Evolutionary conservation across 2,113 vertebrate genomes (phyloP), one percentile per base, ranked within the genome.

Genomic region (Serilophus lunatus): DNA sequence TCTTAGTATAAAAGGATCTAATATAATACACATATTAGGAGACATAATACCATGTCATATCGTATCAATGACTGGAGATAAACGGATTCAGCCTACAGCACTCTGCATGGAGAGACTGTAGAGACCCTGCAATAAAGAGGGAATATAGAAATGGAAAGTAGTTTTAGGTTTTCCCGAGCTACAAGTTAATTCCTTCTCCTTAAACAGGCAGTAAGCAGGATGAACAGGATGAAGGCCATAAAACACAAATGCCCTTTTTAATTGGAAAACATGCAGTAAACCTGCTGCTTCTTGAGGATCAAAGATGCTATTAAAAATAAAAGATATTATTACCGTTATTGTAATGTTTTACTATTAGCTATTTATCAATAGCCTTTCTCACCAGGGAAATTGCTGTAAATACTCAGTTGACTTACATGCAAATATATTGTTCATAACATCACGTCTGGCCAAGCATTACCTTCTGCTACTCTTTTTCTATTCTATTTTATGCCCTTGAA

Each of bases 291-390:
- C 33, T 93, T 82, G 44, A 93, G 76, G 76, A 95, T 94, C 63
- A 92, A 94, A 92, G 60, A 40, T 0, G 0, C 18, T 74, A 42
- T 81, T 90, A 92, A 93, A 92, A 96, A 78, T 83, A 29, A 88
- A 95, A 90, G 20, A 66, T 90, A 74, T 63, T 88, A 66, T 88
- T 97, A 60, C 53, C 65, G 45, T 77, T 90, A 74, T 82, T 35
- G 42, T 74, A 83, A 63, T 47, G 38, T 88, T 96, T 92, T 88
- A 93, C 86, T 92, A 54, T 71, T 24, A 90, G 47, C 33, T 45
- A 38, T 86, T 88, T 83, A 90, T 63, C 91, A 84, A 86, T 68
- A 79, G 60, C 17, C 35, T 33, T 82, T 86, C 69, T 78, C 35
- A 89, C 31, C 10, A 7, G 47, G 44, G 51, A 91, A 95, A 91